These are phyloP conservation scores for Rana temporaria DNA, from an alignment of 2,113 vertebrate species.

Conservation along the genomic window DNA sequence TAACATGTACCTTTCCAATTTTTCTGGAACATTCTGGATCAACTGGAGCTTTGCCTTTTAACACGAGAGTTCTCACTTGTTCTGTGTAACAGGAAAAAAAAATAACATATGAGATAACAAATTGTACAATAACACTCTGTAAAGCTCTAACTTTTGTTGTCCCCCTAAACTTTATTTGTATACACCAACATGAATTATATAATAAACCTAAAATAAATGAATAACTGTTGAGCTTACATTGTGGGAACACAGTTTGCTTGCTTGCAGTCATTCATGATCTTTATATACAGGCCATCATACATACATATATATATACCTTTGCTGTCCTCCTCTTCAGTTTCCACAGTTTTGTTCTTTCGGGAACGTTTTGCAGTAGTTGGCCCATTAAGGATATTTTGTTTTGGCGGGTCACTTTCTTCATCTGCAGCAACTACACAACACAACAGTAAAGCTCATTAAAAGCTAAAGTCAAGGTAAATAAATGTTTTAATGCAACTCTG, in stretches of 20 bases:
- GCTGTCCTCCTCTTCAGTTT: conserved; percentile 37
- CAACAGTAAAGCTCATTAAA: not conserved
- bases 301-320: no score
- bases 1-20: conserved; percentile 77
- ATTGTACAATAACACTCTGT: not conserved
- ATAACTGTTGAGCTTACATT: no score
- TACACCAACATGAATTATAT: not conserved
- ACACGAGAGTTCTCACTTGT: conserved; percentile 79
- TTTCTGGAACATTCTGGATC: conserved; percentile 84
- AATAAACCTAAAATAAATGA: no score
- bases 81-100: conserved; percentile 65
- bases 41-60: conserved; percentile 88
- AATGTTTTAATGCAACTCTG: no score
- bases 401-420: not conserved
- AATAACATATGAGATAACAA: not conserved
- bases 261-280: no score
- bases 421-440: conserved; percentile 11
- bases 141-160: not conserved
- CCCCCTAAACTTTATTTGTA: not conserved
- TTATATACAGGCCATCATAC: no score
- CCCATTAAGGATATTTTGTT: conserved; percentile 11
- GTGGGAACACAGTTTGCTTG: no score
- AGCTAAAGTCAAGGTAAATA: no score
- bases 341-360: not conserved
- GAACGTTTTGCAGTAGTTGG: not conserved